Evolutionary conservation across 2,113 vertebrate species (phyloP).

Genomic region (Panthera leo): DNA sequence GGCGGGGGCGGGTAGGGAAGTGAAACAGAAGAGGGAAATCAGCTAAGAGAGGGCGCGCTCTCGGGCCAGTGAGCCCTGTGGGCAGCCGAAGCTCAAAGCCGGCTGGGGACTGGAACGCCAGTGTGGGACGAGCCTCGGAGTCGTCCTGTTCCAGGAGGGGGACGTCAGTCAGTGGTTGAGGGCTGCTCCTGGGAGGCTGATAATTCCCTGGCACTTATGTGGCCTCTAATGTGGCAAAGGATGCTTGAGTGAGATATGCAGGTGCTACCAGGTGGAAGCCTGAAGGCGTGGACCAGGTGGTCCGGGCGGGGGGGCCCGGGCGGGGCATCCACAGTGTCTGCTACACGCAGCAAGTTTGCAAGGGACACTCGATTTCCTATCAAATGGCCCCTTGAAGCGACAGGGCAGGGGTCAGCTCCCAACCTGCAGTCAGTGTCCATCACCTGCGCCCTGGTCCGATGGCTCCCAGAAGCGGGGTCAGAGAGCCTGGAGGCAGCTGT

Average conservation of each 20-base stretch:
- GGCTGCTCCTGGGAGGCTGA: no score
- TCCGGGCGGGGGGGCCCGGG: background rate
- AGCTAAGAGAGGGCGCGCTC: rapidly evolving
- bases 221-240: background rate
- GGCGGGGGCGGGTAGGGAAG: background rate
- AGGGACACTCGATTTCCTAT: background rate
- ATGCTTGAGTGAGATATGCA: background rate
- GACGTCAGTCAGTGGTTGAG: no score
- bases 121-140: background rate
- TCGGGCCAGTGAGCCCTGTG: background rate
- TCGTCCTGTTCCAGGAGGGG: background rate
- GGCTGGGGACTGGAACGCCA: background rate
- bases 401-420: background rate
- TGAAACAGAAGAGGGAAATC: no score
- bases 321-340: background rate
- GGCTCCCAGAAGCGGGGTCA: background rate
- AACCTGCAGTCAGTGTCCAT: rapidly evolving
- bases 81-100: background rate
- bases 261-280: background rate
- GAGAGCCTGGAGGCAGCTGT: background rate
- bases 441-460: background rate
- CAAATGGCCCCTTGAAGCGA: background rate
- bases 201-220: background rate
- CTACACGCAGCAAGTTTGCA: background rate
- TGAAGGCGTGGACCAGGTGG: background rate